Evolutionary conservation across 2,888 invertebrate genomes (phyloP), one percentile per base, ranked within the genome.

Genomic region (Caenorhabditis plicata): DNA sequence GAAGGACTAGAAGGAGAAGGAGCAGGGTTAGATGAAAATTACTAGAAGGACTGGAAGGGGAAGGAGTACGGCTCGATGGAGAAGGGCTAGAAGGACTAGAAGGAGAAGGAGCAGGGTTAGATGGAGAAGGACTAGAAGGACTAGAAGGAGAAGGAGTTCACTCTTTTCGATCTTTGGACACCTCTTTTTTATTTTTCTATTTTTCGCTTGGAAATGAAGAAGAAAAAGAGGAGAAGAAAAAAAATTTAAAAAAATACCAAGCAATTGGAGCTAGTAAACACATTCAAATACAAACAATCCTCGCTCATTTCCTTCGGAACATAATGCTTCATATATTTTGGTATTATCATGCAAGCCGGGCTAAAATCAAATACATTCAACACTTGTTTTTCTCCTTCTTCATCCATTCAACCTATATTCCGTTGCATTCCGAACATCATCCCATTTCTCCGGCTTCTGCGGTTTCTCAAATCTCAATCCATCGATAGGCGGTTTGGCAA

Each of bases 271-370:
- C 33, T 22, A 15, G 31, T 22, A 7, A 41, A 41, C 15, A 49
- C 33, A 41, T 41, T 49, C 25, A 36, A 15, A 41, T 49, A 23
- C 4, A 49, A 9, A 45, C 42, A 42, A 42, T 42, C 42, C 27
- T 42, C 42, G 9, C n/a, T n/a, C n/a, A n/a, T n/a, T n/a, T n/a
- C n/a, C n/a, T 76, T 74, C 23, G 68, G 63, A 55, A 68, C 55
- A 36, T 75, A 76, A 3, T 75, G 71, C 13, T 68, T 64, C 4
- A 66, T 64, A 54, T 75, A 75, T 27, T 58, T 61, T 56, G 27
- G 4, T 46, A 46, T n/a, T 41, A 22, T 17, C 22, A 20, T 1
- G 25, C 11, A 13, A 20, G 20, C 11, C 22, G 17, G 23, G 15
- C 11, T 13, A 43, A 13, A 9, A 27, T 27, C 29, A 27, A 27